phyloP scores from a whole-genome alignment of 2,113 vertebrate genomes.

The Mesocricetus auratus region DNA sequence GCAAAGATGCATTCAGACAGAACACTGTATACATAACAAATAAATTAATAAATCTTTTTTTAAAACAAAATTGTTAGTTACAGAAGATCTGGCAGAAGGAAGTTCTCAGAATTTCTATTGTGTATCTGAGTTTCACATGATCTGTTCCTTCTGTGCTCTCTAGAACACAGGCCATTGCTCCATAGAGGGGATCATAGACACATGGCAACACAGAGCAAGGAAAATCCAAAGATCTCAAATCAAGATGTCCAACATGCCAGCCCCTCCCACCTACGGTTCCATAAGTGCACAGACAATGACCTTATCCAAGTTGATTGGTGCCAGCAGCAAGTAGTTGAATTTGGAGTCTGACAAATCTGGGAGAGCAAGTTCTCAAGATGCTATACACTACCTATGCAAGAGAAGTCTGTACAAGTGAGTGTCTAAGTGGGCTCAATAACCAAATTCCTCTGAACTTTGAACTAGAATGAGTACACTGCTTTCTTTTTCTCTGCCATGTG shows the following conservation, averaged over 20 bases:
- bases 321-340: background rate
- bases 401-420: background rate
- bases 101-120: background rate
- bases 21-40: too few species aligned
- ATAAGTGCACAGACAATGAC: background rate
- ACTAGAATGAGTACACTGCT: accelerated
- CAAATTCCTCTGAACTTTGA: background rate
- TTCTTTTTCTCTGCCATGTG: background rate
- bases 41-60: too few species aligned
- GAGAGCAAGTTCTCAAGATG: background rate
- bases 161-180: background rate
- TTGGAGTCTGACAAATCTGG: background rate
- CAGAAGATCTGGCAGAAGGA: background rate
- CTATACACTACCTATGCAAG: background rate
- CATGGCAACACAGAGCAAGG: background rate
- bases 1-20: too few species aligned
- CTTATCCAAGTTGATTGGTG: background rate
- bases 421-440: background rate
- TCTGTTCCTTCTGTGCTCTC: background rate
- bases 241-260: background rate
- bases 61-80: background rate
- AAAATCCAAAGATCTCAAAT: background rate
- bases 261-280: background rate
- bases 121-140: background rate
- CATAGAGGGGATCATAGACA: background rate